Base-by-base conservation (phyloP, 2,888 invertebrate genomes). In the Eupithecia subfuscata region DNA sequence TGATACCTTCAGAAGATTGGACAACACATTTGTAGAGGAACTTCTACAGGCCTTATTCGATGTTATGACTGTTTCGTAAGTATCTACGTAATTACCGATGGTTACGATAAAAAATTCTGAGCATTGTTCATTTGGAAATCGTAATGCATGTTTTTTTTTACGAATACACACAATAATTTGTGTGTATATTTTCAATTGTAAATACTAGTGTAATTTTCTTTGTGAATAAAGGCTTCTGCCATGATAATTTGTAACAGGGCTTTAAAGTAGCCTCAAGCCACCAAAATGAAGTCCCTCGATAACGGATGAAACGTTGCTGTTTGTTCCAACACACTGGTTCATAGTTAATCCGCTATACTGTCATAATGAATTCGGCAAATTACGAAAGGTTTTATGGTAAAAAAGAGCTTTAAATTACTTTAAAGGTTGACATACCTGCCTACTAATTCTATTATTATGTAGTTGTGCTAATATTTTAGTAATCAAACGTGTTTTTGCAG, bases 41-140 rank as follows among this genome's bases (percentile, higher is more conserved):
- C 82, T 95, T 56, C 90, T 91, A 76, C 89, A 90, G 83, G 87
- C 87, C 60, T 88, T 95, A 80, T 95, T 95, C 85, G 94, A 94
- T 82, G 88, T 90, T 80, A 94, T 96, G 88, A 96, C 96, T 75
- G 88, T 90, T 86, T 94, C 95, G 96, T 96, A 91, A 95, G 96
- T 95, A 63, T 65, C 25, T 70, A 11, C 25, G 22, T 56, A 56
- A 43, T 56, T 22, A 56, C 3, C 11, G 11, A 22, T 9, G n/a
- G 11, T 56, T 2, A 56, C 52, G 11, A 22, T 56, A 56, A 56
- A 2, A n/a, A 56, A n/a, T n/a, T 52, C 52, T 0, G 3, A 52
- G 52, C 16, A 52, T 52, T 52, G n/a, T n/a, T 3, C 8, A 52
- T 9, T n/a, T 22, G 8, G 52, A 56, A 48, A 48, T 48, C 18